Evolutionary conservation across 2,797 vertebrate species (phyloP).

Genomic region (Gobionotothen gibberifrons): DNA sequence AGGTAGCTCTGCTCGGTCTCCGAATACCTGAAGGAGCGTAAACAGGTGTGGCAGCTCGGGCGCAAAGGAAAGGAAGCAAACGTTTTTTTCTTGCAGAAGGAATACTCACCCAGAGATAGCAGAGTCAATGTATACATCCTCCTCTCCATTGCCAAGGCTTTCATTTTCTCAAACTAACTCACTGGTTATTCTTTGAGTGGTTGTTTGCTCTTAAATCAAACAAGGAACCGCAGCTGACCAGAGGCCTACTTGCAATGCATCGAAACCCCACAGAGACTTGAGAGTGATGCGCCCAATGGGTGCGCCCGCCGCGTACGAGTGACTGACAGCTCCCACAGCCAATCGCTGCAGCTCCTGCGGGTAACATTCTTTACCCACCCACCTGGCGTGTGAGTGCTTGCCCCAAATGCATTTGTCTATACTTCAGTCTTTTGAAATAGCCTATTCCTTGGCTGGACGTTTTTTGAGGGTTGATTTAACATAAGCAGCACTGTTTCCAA

Average conservation of each 20-base stretch:
- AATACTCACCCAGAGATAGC: slow-evolving; percentile 67
- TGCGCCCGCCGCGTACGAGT: not conserved
- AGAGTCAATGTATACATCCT: slow-evolving; percentile 5
- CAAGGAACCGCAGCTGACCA: not conserved
- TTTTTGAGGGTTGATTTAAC: not conserved
- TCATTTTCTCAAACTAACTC: not conserved
- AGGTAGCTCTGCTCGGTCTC: not conserved
- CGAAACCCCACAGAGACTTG: slow-evolving; percentile 36
- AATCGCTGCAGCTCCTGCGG: slow-evolving; percentile 43
- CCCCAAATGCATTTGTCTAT: not conserved
- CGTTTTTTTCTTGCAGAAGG: rapidly evolving
- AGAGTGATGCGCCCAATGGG: slow-evolving; percentile 10
- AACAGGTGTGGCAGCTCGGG: slow-evolving; percentile 66
- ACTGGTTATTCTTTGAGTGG: not conserved
- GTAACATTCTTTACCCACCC: slow-evolving; percentile 34
- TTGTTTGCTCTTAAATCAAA: not conserved
- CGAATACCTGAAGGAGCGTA: slow-evolving; percentile 1
- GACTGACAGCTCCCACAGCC: slow-evolving; percentile 53
- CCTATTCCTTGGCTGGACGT: too few species aligned
- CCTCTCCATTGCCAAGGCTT: slow-evolving; percentile 32
- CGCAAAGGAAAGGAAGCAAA: not conserved
- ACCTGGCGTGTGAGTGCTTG: slow-evolving; percentile 51
- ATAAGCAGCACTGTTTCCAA: not conserved
- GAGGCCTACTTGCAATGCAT: not conserved
- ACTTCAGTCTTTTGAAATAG: too few species aligned